A percentile compares a stretch with the other conserved stretches of the same genome.
These are phyloP conservation scores for Anhinga rufa DNA, from an alignment of 2,113 vertebrate genomes.

Conservation along the genomic window DNA sequence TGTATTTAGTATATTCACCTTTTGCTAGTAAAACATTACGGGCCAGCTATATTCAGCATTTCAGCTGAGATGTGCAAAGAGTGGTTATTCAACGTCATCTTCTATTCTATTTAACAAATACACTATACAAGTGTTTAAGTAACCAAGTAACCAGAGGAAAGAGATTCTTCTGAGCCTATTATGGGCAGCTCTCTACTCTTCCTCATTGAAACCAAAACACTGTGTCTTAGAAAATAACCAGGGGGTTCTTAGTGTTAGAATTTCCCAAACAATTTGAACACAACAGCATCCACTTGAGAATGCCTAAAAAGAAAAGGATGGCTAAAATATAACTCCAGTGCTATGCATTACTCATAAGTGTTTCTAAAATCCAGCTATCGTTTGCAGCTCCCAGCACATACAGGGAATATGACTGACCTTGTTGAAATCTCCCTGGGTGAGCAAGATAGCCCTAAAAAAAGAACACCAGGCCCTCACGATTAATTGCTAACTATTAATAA, in stretches of 20 bases:
- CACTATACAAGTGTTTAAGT: neutral
- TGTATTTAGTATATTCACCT: neutral
- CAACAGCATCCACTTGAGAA: neutral
- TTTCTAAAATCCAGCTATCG: neutral
- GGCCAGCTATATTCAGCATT: neutral
- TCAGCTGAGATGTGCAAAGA: neutral
- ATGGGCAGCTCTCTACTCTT: neutral
- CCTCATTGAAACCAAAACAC: neutral
- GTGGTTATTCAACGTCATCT: neutral
- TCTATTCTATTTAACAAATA: neutral
- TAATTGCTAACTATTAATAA: conserved; percentile 36
- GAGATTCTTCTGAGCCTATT: neutral
- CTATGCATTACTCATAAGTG: neutral
- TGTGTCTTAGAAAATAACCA: neutral
- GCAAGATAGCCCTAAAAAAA: conserved; percentile 5
- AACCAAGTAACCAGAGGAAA: neutral
- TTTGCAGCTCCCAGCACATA: neutral
- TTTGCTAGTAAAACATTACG: neutral
- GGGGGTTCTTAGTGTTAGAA: neutral
- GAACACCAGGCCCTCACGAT: neutral
- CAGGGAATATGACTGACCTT: neutral
- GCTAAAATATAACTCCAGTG: neutral
- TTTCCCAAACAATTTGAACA: neutral
- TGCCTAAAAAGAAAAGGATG: neutral
- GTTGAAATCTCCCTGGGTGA: conserved; percentile 1